Evolutionary conservation across 2,113 vertebrate genomes (phyloP).

Genomic region (Cottus gobio): DNA sequence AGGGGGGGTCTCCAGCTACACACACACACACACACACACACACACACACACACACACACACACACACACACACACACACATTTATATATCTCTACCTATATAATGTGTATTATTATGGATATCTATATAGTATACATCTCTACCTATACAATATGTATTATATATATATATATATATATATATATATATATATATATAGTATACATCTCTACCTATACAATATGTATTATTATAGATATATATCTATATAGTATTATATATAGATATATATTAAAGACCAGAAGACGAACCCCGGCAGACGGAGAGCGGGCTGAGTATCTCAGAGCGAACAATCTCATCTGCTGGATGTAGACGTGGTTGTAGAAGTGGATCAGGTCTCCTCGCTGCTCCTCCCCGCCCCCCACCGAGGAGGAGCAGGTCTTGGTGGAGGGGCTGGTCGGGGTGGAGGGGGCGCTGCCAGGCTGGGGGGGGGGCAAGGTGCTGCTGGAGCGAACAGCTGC

Average conservation of each 20-base stretch:
- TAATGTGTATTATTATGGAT: too few species aligned
- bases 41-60: neutral
- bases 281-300: conserved; percentile 64
- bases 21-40: neutral
- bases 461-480: conserved; percentile 87
- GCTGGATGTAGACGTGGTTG: conserved; percentile 89
- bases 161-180: too few species aligned
- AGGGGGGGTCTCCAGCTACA: conserved; percentile 85
- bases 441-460: conserved; percentile 87
- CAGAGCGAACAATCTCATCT: conserved; percentile 87
- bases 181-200: too few species aligned
- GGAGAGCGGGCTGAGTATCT: conserved; percentile 84
- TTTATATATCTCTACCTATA: too few species aligned
- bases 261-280: too few species aligned
- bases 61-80: too few species aligned
- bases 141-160: too few species aligned
- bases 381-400: conserved; percentile 86
- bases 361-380: conserved; percentile 95
- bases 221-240: too few species aligned
- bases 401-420: conserved; percentile 69
- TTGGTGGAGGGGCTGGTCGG: conserved; percentile 82
- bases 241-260: too few species aligned
- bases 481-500: conserved; percentile 89
- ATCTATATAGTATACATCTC: too few species aligned
- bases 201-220: too few species aligned